phyloP scores from a whole-genome alignment of 1,140 invertebrate genomes.

The Leptoteleia sp. region DNA sequence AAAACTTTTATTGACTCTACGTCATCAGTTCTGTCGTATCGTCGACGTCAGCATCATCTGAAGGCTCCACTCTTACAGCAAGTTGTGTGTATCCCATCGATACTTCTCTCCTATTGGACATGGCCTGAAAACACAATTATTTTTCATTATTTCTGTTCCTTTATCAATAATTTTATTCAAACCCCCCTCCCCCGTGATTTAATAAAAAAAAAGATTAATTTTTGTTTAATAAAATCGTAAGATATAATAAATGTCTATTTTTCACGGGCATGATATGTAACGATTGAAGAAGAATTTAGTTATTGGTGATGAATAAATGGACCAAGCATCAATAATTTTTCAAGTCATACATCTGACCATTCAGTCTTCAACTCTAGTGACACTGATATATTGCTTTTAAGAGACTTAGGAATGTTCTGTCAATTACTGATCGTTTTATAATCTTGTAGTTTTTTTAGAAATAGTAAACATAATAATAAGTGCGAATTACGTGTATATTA shows the following conservation, averaged over 20 bases:
- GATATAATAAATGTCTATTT: conserved; percentile 8
- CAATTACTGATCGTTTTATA: conserved; percentile 11
- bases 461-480: no score
- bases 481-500: no score
- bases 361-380: conserved; percentile 31
- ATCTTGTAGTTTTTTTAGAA: no score
- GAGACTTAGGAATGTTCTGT: conserved; percentile 11
- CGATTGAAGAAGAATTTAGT: conserved; percentile 25
- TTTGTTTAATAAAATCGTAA: neutral
- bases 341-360: conserved; percentile 39
- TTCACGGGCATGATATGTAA: conserved; percentile 14
- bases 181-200: no score
- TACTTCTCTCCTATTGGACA: conserved; percentile 74
- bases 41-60: conserved; percentile 74
- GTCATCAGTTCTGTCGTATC: conserved; percentile 79
- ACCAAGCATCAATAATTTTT: conserved; percentile 35
- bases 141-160: no score
- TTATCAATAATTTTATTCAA: no score
- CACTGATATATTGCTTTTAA: conserved; percentile 26
- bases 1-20: conserved; percentile 65
- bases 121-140: conserved; percentile 70
- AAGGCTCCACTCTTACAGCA: conserved; percentile 75
- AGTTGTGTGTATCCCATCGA: conserved; percentile 78
- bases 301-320: conserved; percentile 21
- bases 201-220: neutral